phyloP scores from a whole-genome alignment of 2,888 invertebrate genomes.

The Luperina testacea region DNA sequence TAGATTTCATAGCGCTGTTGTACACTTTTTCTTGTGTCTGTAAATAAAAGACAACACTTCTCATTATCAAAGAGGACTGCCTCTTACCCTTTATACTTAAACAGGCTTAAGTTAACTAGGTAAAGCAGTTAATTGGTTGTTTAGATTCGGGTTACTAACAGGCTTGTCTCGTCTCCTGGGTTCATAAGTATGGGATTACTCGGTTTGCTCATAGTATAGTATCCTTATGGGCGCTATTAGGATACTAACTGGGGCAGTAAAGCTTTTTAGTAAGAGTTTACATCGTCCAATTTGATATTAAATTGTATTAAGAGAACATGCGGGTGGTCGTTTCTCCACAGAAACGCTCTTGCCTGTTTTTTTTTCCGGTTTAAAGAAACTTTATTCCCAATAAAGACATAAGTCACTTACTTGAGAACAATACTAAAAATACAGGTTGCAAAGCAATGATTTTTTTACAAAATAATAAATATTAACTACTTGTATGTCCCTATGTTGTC shows the following conservation, averaged over 20 bases:
- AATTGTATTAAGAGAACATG: not conserved
- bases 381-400: too few relatives aligned
- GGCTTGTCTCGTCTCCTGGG: constrained; percentile 2
- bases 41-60: not conserved
- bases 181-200: constrained; percentile 38
- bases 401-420: too few relatives aligned
- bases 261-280: constrained; percentile 7
- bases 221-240: constrained; percentile 12
- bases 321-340: too few relatives aligned
- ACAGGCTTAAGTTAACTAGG: not conserved
- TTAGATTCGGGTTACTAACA: constrained; percentile 25
- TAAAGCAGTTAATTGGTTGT: constrained; percentile 32
- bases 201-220: not conserved
- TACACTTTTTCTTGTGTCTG: not conserved
- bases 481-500: too few relatives aligned
- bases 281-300: not conserved
- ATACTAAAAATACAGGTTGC: too few relatives aligned
- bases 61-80: not conserved
- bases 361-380: too few relatives aligned
- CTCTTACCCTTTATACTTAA: constrained; percentile 11
- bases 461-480: too few relatives aligned
- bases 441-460: too few relatives aligned
- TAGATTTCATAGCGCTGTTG: too few relatives aligned
- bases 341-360: too few relatives aligned
- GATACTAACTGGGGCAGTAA: not conserved